Percentiles rank a stretch among this genome's conserved stretches.
Conservation (phyloP, 2,888 invertebrate genomes). For the Lasiommata megera region DNA sequence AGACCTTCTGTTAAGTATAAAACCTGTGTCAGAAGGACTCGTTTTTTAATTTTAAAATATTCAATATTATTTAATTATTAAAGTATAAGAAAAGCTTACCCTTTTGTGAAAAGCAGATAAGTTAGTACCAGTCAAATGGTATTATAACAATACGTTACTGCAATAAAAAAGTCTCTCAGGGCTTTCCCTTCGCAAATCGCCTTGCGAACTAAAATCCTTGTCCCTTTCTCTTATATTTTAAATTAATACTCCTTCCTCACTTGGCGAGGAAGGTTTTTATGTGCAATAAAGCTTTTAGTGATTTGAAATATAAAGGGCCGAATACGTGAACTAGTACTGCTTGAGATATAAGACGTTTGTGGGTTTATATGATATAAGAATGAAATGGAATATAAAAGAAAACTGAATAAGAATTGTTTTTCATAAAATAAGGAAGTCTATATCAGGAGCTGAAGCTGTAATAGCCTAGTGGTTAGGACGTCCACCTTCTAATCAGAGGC, state of each 20-base stretch:
- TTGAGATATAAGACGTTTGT: background rate
- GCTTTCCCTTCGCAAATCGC: constrained; percentile 1
- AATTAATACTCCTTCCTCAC: background rate
- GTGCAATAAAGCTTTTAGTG: constrained; percentile 19
- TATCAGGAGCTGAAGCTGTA: background rate
- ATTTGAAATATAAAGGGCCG: constrained; percentile 14
- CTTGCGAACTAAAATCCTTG: background rate
- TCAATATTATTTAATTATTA: too few relatives aligned
- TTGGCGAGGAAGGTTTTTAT: constrained; percentile 13
- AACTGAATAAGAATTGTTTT: background rate
- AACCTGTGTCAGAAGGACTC: too few relatives aligned
- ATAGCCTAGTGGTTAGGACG: too few relatives aligned
- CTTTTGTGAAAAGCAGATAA: background rate
- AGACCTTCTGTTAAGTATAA: too few relatives aligned
- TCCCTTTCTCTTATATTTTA: background rate
- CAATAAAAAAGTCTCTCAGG: background rate
- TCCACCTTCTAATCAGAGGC: too few relatives aligned
- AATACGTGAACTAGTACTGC: constrained; percentile 6
- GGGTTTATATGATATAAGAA: background rate
- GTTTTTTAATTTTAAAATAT: too few relatives aligned
- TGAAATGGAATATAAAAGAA: background rate
- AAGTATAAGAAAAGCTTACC: too few relatives aligned
- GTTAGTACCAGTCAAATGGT: background rate
- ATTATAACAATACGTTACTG: background rate
- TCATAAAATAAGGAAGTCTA: background rate